phyloP scores from a whole-genome alignment of 2,888 invertebrate species.

The Habrosyne pyritoides region DNA sequence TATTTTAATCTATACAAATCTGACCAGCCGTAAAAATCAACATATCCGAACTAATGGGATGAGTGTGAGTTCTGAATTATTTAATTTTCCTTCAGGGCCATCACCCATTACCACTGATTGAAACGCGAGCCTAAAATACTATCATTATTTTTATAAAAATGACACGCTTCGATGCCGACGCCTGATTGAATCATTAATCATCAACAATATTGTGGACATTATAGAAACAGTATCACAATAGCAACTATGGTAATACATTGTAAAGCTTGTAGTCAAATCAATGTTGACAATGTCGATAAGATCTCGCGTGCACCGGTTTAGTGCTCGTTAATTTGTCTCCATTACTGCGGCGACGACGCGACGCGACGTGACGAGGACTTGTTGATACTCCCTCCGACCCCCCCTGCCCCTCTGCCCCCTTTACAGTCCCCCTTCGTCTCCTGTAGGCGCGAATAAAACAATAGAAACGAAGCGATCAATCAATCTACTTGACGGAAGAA shows the following conservation, averaged over 20 bases:
- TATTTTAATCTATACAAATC: no score
- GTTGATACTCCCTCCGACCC: slow-evolving; percentile 26
- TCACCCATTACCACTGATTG: no score
- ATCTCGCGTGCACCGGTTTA: slow-evolving; percentile 7
- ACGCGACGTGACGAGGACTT: slow-evolving; percentile 30
- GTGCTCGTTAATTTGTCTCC: slow-evolving; percentile 7
- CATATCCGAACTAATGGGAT: no score
- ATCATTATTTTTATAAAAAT: no score
- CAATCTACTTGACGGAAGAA: neutral
- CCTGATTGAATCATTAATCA: no score
- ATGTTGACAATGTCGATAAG: neutral
- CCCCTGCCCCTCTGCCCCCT: slow-evolving; percentile 7
- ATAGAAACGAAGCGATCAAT: neutral
- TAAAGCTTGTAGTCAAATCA: neutral
- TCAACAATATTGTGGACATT: no score
- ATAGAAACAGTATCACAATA: neutral
- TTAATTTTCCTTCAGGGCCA: no score
- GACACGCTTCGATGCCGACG: no score
- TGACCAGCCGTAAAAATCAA: no score
- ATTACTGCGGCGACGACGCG: slow-evolving; percentile 18
- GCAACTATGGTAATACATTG: neutral
- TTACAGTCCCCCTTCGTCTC: neutral
- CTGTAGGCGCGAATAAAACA: neutral
- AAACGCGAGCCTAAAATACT: no score
- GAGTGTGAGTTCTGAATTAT: no score